Conservation (phyloP, 1,140 invertebrate species). For the Polyergus mexicanus region DNA sequence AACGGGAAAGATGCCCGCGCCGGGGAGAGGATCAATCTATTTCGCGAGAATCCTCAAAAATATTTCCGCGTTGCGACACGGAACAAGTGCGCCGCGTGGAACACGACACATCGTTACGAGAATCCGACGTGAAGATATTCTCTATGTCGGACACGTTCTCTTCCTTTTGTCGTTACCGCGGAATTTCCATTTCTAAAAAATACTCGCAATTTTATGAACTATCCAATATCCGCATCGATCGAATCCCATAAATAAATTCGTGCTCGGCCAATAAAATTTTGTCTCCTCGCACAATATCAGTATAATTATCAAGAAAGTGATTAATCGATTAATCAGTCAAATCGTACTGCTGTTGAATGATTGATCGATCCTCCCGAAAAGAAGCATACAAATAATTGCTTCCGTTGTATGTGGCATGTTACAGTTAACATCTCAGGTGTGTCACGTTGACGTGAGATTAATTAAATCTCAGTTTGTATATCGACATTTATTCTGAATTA, state of each 20-base stretch:
- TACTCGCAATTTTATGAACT: slow-evolving; percentile 16
- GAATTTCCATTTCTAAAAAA: slow-evolving; percentile 10
- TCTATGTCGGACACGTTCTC: slow-evolving; percentile 25
- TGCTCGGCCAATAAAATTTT: background rate
- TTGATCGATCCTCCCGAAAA: background rate
- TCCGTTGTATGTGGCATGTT: background rate
- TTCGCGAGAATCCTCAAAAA: slow-evolving; percentile 49
- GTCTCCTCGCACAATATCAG: background rate
- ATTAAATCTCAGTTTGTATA: background rate
- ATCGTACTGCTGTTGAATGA: background rate
- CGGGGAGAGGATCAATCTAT: slow-evolving; percentile 41
- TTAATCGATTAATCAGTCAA: slow-evolving; percentile 22
- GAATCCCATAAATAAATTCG: background rate
- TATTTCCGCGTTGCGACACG: slow-evolving; percentile 43
- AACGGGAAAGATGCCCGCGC: slow-evolving; percentile 7
- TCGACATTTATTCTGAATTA: slow-evolving; percentile 27
- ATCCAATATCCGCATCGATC: slow-evolving; percentile 4
- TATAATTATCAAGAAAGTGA: slow-evolving; percentile 12
- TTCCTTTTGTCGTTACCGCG: background rate
- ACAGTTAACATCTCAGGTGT: background rate
- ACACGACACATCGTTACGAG: background rate
- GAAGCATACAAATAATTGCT: background rate
- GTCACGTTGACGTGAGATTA: background rate
- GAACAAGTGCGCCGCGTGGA: slow-evolving; percentile 35
- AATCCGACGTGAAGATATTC: slow-evolving; percentile 40